Evolutionary conservation across 1,140 invertebrate genomes (phyloP).

Genomic region (Hylaeus volcanicus): DNA sequence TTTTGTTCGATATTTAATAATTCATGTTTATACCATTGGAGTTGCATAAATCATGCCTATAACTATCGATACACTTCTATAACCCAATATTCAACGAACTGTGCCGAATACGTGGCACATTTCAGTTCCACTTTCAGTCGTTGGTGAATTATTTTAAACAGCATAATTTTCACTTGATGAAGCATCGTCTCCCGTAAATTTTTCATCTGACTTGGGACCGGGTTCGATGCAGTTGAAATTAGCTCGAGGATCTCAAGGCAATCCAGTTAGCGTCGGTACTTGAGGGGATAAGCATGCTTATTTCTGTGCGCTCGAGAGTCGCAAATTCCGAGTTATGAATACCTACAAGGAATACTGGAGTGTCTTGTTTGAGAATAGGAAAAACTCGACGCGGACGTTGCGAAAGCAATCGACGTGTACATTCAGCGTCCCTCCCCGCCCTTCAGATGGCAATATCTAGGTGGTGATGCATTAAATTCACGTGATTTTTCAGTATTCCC

Average conservation of each 20-base stretch:
- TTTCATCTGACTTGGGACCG: slow-evolving; percentile 25
- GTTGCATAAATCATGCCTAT: no score
- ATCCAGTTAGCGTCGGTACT: slow-evolving; percentile 45
- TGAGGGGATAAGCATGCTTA: slow-evolving; percentile 49
- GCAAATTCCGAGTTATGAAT: slow-evolving; percentile 49
- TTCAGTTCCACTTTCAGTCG: background rate
- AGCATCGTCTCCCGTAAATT: background rate
- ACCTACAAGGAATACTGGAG: background rate
- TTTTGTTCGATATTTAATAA: background rate
- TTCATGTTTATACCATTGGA: background rate
- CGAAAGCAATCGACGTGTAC: background rate
- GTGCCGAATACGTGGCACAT: no score
- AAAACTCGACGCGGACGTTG: background rate
- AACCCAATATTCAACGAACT: no score
- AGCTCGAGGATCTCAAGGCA: slow-evolving; percentile 25
- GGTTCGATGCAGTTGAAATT: slow-evolving; percentile 48
- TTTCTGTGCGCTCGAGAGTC: slow-evolving; percentile 42
- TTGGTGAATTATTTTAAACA: background rate
- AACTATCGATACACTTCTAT: no score
- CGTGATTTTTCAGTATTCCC: slow-evolving; percentile 7
- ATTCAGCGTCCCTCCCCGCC: background rate
- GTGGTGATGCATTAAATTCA: background rate
- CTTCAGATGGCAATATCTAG: no score
- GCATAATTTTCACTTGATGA: background rate
- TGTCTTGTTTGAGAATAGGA: background rate